Evolutionary conservation across 2,888 invertebrate genomes (phyloP), one percentile per base, ranked within the genome.

Genomic region (Bimastos eiseni): DNA sequence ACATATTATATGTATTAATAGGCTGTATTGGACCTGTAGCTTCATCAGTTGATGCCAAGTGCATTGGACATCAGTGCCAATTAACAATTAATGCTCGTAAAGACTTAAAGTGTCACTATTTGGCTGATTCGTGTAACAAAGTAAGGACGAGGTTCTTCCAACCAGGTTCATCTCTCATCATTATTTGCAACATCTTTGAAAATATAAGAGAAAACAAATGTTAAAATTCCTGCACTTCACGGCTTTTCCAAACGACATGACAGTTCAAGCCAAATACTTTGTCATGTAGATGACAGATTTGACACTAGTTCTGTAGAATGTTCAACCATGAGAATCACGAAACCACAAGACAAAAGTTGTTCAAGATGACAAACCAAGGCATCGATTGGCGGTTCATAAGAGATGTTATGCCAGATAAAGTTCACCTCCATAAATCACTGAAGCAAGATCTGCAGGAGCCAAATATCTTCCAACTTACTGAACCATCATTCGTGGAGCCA

Each of bases 401-500:
- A 70, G 70, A 70, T n/a, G n/a, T n/a, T 13, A 70, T 1, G 70
- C n/a, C 8, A 70, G 70, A n/a, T 70, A 5, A 30, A 70, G 30
- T 70, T n/a, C 70, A 70, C 70, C 0, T 11, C 70, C 30, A 1
- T 30, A 70, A n/a, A 70, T 70, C 70, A n/a, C 70, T 70, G 70
- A n/a, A 5, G n/a, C 13, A n/a, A 11, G 70, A 70, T 70, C 70
- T 13, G 70, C 17, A 8, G 70, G 8, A n/a, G 70, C 6, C n/a
- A 30, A n/a, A 70, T 70, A 6, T 70, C 70, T n/a, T 70, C n/a
- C 11, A n/a, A 34, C 21, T 24, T 86, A 86, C 86, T 86, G 86
- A 86, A 98, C 97, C 98, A 98, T 98, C 94, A 98, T 96, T 93
- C 98, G 96, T 1, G 99, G 99, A 21, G 99, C 98, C 94, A 99